Percentiles rank a stretch among this genome's conserved stretches.
Evolutionary conservation across 2,888 invertebrate genomes (phyloP).

Genomic region (Drosophila seclusa): DNA sequence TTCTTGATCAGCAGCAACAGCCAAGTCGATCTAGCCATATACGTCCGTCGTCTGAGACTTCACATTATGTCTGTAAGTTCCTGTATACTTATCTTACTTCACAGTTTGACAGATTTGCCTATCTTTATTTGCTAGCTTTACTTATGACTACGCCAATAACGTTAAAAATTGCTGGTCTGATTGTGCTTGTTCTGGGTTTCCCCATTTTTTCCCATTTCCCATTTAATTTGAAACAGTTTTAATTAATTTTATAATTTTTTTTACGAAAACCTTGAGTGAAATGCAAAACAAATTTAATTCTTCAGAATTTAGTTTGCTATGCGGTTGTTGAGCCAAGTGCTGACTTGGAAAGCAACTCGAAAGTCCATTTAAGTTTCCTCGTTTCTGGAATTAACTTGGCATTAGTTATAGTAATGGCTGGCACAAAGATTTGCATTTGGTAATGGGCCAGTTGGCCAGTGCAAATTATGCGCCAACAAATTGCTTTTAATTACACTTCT

Average conservation of each 20-base stretch:
- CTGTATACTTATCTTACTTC: no score
- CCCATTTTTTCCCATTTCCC: not conserved
- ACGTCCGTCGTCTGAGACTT: no score
- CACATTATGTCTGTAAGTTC: no score
- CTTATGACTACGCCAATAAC: not conserved
- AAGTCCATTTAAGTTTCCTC: conserved; percentile 1
- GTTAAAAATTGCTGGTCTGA: not conserved
- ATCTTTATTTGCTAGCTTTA: not conserved
- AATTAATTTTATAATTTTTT: not conserved
- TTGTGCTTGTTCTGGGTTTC: not conserved
- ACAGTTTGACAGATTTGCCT: no score
- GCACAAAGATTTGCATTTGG: conserved; percentile 54
- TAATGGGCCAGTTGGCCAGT: conserved; percentile 31
- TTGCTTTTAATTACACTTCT: conserved; percentile 64
- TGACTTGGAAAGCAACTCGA: not conserved
- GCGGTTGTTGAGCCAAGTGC: not conserved
- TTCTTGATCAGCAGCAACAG: not conserved
- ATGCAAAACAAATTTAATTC: not conserved
- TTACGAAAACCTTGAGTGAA: not conserved
- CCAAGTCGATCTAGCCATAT: not conserved
- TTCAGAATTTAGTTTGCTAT: not conserved
- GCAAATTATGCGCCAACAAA: conserved; percentile 49
- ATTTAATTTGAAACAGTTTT: not conserved
- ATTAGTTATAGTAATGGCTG: conserved; percentile 34
- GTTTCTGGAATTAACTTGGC: conserved; percentile 1